phyloP scores from a whole-genome alignment of 1,140 invertebrate genomes.

The Papilio helenus region DNA sequence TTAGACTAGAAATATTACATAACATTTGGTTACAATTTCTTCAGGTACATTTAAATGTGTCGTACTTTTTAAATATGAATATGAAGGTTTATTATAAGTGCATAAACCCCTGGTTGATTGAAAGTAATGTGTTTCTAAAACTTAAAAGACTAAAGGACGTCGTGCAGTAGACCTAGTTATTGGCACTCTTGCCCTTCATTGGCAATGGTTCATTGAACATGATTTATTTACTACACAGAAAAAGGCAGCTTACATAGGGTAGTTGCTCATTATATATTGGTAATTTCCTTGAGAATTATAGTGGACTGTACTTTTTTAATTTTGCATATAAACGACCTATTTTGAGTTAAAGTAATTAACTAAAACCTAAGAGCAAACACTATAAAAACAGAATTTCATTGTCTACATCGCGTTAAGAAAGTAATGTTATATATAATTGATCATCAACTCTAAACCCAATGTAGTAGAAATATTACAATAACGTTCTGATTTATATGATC shows the following conservation, averaged over 20 bases:
- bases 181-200: too few species aligned
- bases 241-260: neutral
- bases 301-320: neutral
- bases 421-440: too few species aligned
- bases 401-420: too few species aligned
- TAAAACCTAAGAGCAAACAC: too few species aligned
- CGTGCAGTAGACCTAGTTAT: too few species aligned
- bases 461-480: too few species aligned
- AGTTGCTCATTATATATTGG: neutral
- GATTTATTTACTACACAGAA: neutral
- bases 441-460: too few species aligned
- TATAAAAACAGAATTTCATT: too few species aligned
- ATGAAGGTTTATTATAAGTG: neutral
- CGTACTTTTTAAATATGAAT: neutral
- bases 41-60: neutral
- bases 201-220: neutral
- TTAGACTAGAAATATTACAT: neutral
- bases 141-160: neutral
- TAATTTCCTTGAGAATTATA: neutral
- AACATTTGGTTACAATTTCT: neutral
- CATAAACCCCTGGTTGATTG: neutral
- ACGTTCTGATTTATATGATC: too few species aligned
- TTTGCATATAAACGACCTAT: neutral
- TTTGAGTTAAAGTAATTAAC: neutral
- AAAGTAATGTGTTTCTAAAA: neutral